Evolutionary conservation across 2,888 invertebrate species (phyloP).

Genomic region (Schrankia costaestrigalis): DNA sequence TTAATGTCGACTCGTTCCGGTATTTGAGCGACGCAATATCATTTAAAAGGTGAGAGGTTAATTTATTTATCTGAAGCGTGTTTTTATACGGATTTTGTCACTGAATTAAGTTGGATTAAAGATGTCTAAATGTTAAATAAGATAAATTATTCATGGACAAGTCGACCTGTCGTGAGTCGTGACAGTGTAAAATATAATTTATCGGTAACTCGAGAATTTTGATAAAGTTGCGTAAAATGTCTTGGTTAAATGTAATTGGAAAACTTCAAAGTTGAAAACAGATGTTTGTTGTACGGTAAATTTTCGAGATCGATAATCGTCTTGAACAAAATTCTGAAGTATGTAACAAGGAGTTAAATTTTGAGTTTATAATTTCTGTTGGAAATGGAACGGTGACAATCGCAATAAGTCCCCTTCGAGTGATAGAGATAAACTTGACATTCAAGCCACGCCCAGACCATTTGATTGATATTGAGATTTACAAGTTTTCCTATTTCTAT

Average conservation of each 20-base stretch:
- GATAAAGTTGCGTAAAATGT: neutral
- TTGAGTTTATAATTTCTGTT: too few relatives aligned
- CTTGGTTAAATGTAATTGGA: slow-evolving; percentile 1
- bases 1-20: slow-evolving; percentile 31
- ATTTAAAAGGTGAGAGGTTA: slow-evolving; percentile 23
- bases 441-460: too few relatives aligned
- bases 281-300: neutral
- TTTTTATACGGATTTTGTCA: slow-evolving; percentile 11
- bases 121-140: slow-evolving; percentile 10
- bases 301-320: neutral
- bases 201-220: neutral
- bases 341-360: too few relatives aligned
- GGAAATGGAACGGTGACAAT: too few relatives aligned
- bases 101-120: slow-evolving; percentile 14
- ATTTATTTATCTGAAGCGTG: slow-evolving; percentile 23
- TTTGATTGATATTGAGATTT: too few relatives aligned
- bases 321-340: slow-evolving; percentile 1
- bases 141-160: slow-evolving; percentile 8
- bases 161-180: slow-evolving; percentile 3
- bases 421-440: too few relatives aligned
- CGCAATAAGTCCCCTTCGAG: too few relatives aligned
- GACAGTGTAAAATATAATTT: slow-evolving; percentile 3
- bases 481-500: too few relatives aligned
- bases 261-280: slow-evolving; percentile 1
- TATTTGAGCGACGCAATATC: slow-evolving; percentile 21